phyloP scores from a whole-genome alignment of 2,113 vertebrate species.

The Pseudonaja textilis region DNA sequence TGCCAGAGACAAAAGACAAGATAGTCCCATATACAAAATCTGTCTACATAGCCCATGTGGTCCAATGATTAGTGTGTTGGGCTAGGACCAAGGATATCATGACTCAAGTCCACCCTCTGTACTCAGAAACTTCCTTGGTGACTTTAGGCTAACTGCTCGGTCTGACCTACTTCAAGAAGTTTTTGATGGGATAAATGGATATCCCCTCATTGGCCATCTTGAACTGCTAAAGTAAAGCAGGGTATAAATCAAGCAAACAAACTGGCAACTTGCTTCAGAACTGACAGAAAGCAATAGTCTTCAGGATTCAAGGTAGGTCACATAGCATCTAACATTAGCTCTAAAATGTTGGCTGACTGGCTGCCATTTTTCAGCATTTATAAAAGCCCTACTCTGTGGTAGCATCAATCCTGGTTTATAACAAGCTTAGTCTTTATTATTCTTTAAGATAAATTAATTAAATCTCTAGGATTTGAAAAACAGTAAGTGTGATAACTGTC shows the following conservation, averaged over 20 bases:
- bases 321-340: not conserved
- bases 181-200: not conserved
- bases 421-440: not conserved
- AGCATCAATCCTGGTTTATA: not conserved
- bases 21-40: not conserved
- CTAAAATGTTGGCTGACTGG: not conserved
- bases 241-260: not conserved
- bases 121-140: not conserved
- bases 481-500: not conserved
- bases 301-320: not conserved
- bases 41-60: not conserved
- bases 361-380: not conserved
- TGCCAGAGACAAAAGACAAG: not conserved
- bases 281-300: not conserved
- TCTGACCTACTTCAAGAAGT: not conserved
- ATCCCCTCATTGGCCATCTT: not conserved
- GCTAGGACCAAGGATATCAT: not conserved
- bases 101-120: not conserved
- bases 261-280: not conserved
- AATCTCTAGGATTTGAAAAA: not conserved
- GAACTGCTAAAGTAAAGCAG: not conserved
- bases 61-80: not conserved
- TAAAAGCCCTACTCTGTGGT: not conserved
- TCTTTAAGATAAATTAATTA: not conserved
- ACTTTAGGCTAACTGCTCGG: not conserved